Evolutionary conservation across 2,888 invertebrate species (phyloP).

Genomic region (Dicranocentrus wangi): DNA sequence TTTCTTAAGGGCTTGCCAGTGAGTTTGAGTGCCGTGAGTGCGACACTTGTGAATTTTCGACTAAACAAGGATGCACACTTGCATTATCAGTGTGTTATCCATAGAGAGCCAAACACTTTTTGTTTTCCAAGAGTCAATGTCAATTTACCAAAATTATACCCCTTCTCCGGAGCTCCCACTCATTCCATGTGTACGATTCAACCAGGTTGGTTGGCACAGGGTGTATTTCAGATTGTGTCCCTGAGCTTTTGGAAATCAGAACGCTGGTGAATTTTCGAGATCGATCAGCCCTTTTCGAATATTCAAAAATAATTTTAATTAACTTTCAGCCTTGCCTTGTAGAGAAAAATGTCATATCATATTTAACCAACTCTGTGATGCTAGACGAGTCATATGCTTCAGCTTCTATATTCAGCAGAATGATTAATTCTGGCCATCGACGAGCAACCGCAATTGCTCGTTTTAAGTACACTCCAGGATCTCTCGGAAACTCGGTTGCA

Average conservation of each 20-base stretch:
- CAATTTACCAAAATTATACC: constrained; percentile 67
- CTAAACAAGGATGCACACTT: constrained; percentile 32
- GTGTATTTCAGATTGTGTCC: constrained; percentile 69
- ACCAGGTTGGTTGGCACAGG: constrained; percentile 67
- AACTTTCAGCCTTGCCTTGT: not conserved
- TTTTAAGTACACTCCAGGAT: constrained; percentile 61
- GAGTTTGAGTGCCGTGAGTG: constrained; percentile 71
- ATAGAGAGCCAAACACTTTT: too few relatives aligned
- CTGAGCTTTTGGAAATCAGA: constrained; percentile 53
- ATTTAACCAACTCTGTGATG: constrained; percentile 41
- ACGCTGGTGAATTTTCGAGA: constrained; percentile 30
- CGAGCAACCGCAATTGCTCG: constrained; percentile 64
- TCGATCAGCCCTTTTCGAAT: constrained; percentile 16
- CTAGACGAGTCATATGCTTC: constrained; percentile 60
- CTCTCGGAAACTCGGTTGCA: constrained; percentile 63
- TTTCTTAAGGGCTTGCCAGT: constrained; percentile 61
- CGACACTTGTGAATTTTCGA: constrained; percentile 68
- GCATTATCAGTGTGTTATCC: too few relatives aligned
- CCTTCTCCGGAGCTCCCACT: constrained; percentile 70
- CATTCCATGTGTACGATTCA: constrained; percentile 68
- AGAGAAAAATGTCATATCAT: too few relatives aligned
- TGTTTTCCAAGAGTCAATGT: too few relatives aligned
- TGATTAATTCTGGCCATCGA: constrained; percentile 69
- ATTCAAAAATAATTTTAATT: not conserved
- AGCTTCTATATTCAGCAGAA: constrained; percentile 64